Evolutionary conservation across 2,888 invertebrate genomes (phyloP), one percentile per base, ranked within the genome.

Genomic region (Pelosia muscerda): DNA sequence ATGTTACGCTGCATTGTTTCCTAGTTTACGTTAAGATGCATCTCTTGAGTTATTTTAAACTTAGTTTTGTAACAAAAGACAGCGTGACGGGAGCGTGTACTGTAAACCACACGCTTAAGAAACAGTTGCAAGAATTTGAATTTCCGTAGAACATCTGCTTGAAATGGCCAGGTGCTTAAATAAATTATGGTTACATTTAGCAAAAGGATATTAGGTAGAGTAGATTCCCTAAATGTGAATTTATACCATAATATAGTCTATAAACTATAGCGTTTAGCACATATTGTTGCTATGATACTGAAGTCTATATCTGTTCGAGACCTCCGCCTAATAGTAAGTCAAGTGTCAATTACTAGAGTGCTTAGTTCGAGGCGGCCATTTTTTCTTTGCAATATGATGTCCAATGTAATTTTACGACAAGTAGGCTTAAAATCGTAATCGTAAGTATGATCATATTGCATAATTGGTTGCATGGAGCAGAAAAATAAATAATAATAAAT

Each of bases 11-110:
- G 6, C 19, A 19, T 9, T 23, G 11, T 22, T 54, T 23, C 10
- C 38, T 38, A 56, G 63, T 56, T 63, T 63, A 63, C 23, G 23
- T 23, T 9, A 55, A 8, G 22, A 26, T 15, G 55, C 28, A 57
- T 8, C 4, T 23, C 55, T 34, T 34, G 34, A 34, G 38, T 15
- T 55, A 25, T 13, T 65, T 53, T 9, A 13, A 72, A 67, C 34
- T 65, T 55, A 68, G 63, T 69, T 72, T 5, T 5, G 9, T 1
- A 63, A 75, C 69, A 72, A 74, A 74, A 66, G 67, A 63, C 55
- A 72, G 19, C 58, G 42, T 22, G 38, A 55, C 63, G 34, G 11
- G 34, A 68, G 71, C 59, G 62, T 57, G 25, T 64, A 62, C 55
- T 68, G 64, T 69, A 55, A 55, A 55, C 54, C 59, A 56, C 59